Conservation (phyloP, 2,888 invertebrate species). For the Sussaba pulchella region DNA sequence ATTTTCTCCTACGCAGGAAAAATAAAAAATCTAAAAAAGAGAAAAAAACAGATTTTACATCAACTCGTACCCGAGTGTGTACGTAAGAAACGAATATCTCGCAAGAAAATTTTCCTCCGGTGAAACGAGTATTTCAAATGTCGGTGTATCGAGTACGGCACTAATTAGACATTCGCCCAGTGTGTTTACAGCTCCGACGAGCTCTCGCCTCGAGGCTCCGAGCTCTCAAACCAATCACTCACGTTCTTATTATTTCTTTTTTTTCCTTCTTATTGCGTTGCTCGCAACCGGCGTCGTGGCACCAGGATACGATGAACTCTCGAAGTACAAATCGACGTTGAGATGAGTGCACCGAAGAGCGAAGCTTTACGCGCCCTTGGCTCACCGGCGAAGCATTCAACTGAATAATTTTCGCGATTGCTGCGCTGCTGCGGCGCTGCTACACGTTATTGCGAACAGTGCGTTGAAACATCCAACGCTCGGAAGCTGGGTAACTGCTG, state of each 20-base stretch:
- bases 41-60: too few species aligned
- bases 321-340: constrained; percentile 9
- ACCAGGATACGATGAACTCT: background rate
- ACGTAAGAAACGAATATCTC: background rate
- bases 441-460: constrained; percentile 42
- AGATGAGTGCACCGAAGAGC: background rate
- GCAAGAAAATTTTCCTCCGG: constrained; percentile 21
- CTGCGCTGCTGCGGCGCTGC: background rate
- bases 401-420: constrained; percentile 27
- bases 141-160: constrained; percentile 8
- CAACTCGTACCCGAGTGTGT: background rate
- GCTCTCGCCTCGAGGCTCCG: constrained; percentile 2
- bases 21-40: too few species aligned
- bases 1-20: too few species aligned
- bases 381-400: background rate
- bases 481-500: constrained; percentile 1
- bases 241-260: constrained; percentile 20
- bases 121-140: constrained; percentile 8
- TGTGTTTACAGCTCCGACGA: constrained; percentile 30
- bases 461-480: constrained; percentile 48
- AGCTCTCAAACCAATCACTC: constrained; percentile 1
- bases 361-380: constrained; percentile 26
- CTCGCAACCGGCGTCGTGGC: background rate
- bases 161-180: constrained; percentile 44
- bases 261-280: background rate